Evolutionary conservation across 2,888 invertebrate genomes (phyloP).

Genomic region (Automeris io): DNA sequence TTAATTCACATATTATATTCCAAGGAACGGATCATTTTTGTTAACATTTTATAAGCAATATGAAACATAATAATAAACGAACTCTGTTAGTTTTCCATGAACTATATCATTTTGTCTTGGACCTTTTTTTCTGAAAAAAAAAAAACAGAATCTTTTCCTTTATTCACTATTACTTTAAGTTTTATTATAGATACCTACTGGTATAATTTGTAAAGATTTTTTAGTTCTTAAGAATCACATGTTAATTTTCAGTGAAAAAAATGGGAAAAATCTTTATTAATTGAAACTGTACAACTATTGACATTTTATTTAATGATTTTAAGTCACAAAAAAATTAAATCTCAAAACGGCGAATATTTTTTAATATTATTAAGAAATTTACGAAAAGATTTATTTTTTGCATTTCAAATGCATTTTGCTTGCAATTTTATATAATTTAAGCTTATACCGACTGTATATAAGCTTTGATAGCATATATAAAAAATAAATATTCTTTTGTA

Average conservation of each 20-base stretch:
- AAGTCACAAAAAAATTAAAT: conserved; percentile 36
- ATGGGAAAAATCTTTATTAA: conserved; percentile 11
- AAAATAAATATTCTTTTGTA: background rate
- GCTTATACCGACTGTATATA: conserved; percentile 46
- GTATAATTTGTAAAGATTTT: conserved; percentile 26
- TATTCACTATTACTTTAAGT: conserved; percentile 27
- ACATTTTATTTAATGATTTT: conserved; percentile 10
- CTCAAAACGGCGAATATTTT: conserved; percentile 20
- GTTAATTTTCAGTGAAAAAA: background rate
- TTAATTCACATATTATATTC: no score
- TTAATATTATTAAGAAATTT: conserved; percentile 17
- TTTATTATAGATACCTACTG: conserved; percentile 26
- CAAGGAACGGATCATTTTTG: no score
- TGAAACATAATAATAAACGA: background rate
- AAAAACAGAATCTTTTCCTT: conserved; percentile 23
- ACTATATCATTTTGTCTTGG: background rate
- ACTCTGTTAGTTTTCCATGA: conserved; percentile 5
- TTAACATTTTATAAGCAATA: no score
- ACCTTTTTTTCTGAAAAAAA: conserved; percentile 3
- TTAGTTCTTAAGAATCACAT: conserved; percentile 20
- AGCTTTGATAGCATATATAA: conserved; percentile 19
- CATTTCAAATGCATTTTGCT: conserved; percentile 49
- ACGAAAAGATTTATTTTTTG: conserved; percentile 21
- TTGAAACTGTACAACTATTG: conserved; percentile 6
- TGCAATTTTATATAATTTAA: conserved; percentile 25